These are phyloP conservation scores for Atopsyche davidsoni DNA, from an alignment of 1,140 invertebrate species.

Conservation along the genomic window DNA sequence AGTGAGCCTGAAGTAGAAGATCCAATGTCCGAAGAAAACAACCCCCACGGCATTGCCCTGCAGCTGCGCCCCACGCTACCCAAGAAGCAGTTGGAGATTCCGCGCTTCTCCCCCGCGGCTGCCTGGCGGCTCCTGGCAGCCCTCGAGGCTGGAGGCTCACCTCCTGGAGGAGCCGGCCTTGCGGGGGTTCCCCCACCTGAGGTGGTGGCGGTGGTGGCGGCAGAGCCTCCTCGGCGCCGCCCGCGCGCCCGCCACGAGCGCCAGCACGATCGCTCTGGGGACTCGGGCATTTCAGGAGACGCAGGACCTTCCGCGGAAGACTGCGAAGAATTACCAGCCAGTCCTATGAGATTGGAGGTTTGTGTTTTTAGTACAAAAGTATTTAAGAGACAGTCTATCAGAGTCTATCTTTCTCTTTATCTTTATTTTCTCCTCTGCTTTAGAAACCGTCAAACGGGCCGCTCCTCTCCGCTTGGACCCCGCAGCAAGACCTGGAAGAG, in stretches of 20 bases:
- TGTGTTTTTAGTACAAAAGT: not conserved
- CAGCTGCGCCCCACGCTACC: constrained; percentile 70
- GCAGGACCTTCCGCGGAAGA: constrained; percentile 39
- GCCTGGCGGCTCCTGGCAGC: constrained; percentile 69
- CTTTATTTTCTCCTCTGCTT: constrained; percentile 2
- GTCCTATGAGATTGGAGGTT: constrained; percentile 15
- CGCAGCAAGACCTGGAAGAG: constrained; percentile 69
- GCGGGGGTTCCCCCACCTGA: constrained; percentile 39
- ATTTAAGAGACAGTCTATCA: not conserved
- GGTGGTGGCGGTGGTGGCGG: constrained; percentile 37
- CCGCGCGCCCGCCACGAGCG: constrained; percentile 26
- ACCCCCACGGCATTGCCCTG: constrained; percentile 57
- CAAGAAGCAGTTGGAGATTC: constrained; percentile 66
- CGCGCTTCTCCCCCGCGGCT: constrained; percentile 73
- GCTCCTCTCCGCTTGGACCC: constrained; percentile 59
- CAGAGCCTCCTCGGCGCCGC: constrained; percentile 2
- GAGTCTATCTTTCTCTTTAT: not conserved
- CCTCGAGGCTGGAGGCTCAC: constrained; percentile 28
- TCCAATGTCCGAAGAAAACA: constrained; percentile 36
- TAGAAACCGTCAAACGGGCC: constrained; percentile 24
- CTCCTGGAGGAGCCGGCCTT: not conserved
- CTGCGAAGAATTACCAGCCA: constrained; percentile 34
- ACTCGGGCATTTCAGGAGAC: constrained; percentile 75
- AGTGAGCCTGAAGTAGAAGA: constrained; percentile 44
- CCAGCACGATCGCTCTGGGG: constrained; percentile 61